These are phyloP conservation scores for Cacoxenus indagator DNA, from an alignment of 2,888 invertebrate genomes.

Conservation along the genomic window DNA sequence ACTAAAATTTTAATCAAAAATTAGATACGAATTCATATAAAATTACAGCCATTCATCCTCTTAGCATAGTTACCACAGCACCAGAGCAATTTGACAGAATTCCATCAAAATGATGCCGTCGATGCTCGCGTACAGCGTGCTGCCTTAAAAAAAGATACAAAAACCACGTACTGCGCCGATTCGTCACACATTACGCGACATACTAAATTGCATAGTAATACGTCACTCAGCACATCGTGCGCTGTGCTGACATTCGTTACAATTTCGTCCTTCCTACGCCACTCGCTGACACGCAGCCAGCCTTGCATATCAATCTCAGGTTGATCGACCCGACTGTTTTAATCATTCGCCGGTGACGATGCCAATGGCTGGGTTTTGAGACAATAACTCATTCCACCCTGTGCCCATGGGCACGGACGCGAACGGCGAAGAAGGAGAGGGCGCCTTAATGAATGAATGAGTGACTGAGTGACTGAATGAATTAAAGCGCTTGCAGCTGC, in stretches of 20 bases:
- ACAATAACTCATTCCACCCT: slow-evolving; percentile 4
- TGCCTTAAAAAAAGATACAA: not conserved
- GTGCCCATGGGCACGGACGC: not conserved
- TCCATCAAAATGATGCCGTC: not conserved
- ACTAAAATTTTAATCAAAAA: not conserved
- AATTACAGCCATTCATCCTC: not conserved
- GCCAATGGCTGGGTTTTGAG: not conserved
- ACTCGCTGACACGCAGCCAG: not conserved
- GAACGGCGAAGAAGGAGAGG: not conserved
- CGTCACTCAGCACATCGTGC: not conserved
- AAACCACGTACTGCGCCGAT: not conserved
- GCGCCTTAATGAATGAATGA: too few species aligned
- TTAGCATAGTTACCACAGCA: not conserved
- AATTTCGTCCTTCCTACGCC: not conserved
- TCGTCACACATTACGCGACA: slow-evolving; percentile 2
- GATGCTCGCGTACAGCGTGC: too few species aligned
- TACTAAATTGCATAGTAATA: slow-evolving; percentile 2
- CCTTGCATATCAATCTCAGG: slow-evolving; percentile 6
- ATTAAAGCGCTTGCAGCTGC: not conserved
- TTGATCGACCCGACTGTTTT: not conserved
- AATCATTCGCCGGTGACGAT: not conserved
- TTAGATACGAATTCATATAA: not conserved
- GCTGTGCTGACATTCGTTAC: not conserved
- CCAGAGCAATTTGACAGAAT: not conserved
- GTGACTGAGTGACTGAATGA: not conserved